phyloP scores from a whole-genome alignment of 2,797 vertebrate genomes.

The Hephaestus fuliginosus region DNA sequence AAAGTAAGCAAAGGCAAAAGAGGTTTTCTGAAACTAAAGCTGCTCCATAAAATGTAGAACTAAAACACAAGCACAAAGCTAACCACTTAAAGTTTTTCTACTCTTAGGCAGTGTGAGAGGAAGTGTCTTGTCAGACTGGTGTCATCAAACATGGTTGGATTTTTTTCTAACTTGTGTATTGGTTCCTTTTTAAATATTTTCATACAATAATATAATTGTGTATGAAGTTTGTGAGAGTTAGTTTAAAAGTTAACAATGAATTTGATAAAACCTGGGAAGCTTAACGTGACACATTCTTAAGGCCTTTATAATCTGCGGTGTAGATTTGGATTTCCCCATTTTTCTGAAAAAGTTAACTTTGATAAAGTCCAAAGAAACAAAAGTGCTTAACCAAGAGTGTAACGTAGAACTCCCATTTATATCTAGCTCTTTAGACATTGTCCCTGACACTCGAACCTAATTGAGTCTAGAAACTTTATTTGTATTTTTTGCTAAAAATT shows the following conservation, averaged over 20 bases:
- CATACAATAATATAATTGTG: slow-evolving; percentile 13
- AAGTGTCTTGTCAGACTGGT: slow-evolving; percentile 34
- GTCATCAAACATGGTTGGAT: slow-evolving; percentile 48
- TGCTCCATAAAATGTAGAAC: slow-evolving; percentile 9
- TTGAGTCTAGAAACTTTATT: slow-evolving; percentile 62
- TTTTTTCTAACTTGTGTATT: slow-evolving; percentile 35
- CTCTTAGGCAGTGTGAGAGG: slow-evolving; percentile 3
- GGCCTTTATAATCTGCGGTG: slow-evolving; percentile 7
- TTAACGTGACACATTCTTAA: slow-evolving; percentile 27
- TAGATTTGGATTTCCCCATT: slow-evolving; percentile 47
- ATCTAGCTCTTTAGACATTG: slow-evolving; percentile 64
- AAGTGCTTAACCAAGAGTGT: slow-evolving; percentile 58
- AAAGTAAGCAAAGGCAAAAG: neutral
- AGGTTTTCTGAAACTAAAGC: neutral
- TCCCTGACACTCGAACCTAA: slow-evolving; percentile 50
- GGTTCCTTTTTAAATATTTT: slow-evolving; percentile 27
- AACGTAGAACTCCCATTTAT: slow-evolving; percentile 64
- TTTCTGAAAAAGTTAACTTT: slow-evolving; percentile 29
- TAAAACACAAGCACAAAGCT: neutral
- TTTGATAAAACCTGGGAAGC: slow-evolving; percentile 39
- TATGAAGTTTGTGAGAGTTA: slow-evolving; percentile 25
- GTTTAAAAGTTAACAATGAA: slow-evolving; percentile 24
- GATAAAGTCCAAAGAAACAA: slow-evolving; percentile 70
- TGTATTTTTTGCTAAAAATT: slow-evolving; percentile 53
- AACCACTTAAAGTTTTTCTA: neutral